Base-by-base conservation (phyloP, 1,140 invertebrate genomes). In the Sinella curviseta region DNA sequence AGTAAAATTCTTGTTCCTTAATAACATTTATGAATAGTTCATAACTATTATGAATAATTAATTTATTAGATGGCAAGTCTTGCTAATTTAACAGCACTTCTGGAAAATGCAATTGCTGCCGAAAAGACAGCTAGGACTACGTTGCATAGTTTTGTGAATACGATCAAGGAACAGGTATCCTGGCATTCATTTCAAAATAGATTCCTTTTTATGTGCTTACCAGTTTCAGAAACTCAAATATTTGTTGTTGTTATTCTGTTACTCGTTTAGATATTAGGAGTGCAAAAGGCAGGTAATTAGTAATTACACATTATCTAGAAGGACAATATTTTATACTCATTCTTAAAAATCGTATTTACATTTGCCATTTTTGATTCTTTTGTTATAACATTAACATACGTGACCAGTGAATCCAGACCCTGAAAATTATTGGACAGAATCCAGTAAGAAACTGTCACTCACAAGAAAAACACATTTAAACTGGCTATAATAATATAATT, bases 331-430 rank as follows among this genome's bases (percentile, higher is more conserved):
- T 54, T 54, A 14, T 54, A 54, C 48, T 54, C 14, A 54, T 54
- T n/a, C 48, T 54, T n/a, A n/a, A n/a, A n/a, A n/a, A n/a, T n/a
- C 60, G 8, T 67, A 24, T 67, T 30, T 24, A 4, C 60, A 4
- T 8, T 24, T 26, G 8, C 4, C 60, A 26, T 26, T 26, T 12
- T 26, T 4, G n/a, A 67, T 12, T 24, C 60, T 4, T 12, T n/a
- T 12, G n/a, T 14, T 8, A 24, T 67, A 8, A 67, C 75, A 54
- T 17, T 54, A 3, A 55, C 35, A 28, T 55, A 24, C 35, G 17
- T 57, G 26, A 14, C 26, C 39, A 78, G 77, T 78, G 2, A 74
- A 78, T 24, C 77, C 77, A 26, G 77, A 78, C 54, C 31, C 39
- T 16, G 48, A 1, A 3, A 78, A 74, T 28, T 78, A 31, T 74